Percentiles rank a stretch among this genome's conserved stretches.
phyloP scores from a whole-genome alignment of 1,140 invertebrate genomes.

The Oscheius sp. region DNA sequence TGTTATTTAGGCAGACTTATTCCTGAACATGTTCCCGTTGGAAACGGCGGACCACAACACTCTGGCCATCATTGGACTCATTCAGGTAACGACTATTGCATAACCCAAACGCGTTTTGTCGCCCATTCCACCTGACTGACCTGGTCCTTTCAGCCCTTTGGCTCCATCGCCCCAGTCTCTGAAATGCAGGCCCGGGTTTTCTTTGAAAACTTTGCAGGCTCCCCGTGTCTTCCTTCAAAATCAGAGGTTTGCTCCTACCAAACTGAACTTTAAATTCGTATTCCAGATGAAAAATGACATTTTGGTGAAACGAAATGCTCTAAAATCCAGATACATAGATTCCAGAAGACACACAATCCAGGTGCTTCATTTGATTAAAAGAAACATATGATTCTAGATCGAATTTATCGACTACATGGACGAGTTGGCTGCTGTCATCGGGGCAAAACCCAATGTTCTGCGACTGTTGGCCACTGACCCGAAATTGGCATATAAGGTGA shows the following conservation, averaged over 20 bases:
- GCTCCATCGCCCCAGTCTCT: conserved; percentile 65
- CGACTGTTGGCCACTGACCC: conserved; percentile 55
- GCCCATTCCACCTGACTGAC: too few species aligned
- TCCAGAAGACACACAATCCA: conserved; percentile 51
- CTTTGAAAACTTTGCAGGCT: conserved; percentile 40
- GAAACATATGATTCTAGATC: conserved; percentile 47
- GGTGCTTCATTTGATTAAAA: conserved; percentile 45
- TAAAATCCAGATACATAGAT: conserved; percentile 43
- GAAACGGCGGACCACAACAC: conserved; percentile 61
- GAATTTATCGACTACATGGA: conserved; percentile 62
- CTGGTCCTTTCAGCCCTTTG: conserved; percentile 64
- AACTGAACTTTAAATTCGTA: background rate
- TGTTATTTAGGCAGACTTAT: conserved; percentile 62
- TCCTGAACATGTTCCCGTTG: conserved; percentile 64
- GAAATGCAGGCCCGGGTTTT: conserved; percentile 66
- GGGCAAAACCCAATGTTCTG: conserved; percentile 57
- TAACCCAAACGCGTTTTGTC: too few species aligned
- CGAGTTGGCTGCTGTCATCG: conserved; percentile 61
- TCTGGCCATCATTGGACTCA: conserved; percentile 65
- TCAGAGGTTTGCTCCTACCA: conserved; percentile 46
- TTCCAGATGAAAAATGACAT: conserved; percentile 7
- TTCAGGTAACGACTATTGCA: conserved; percentile 46
- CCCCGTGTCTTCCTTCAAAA: conserved; percentile 31
- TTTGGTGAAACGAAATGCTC: background rate
- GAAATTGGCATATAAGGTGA: conserved; percentile 53